Evolutionary conservation across 2,888 invertebrate genomes (phyloP).

Genomic region (Pocota personata): DNA sequence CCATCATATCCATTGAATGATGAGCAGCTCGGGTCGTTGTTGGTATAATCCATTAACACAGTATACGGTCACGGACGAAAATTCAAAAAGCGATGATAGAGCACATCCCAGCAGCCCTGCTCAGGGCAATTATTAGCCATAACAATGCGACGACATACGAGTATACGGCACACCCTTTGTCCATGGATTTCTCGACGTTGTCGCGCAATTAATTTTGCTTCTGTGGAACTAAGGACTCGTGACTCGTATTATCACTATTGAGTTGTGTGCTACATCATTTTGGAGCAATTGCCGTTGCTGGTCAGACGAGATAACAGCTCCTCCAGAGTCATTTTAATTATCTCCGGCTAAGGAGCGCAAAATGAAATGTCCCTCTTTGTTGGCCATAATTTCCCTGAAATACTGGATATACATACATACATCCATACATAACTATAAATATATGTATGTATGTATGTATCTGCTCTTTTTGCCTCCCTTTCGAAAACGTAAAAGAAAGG

Average conservation of each 20-base stretch:
- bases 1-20: conserved; percentile 54
- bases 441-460: not conserved
- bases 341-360: conserved; percentile 35
- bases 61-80: conserved; percentile 69
- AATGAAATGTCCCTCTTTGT: conserved; percentile 51
- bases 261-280: conserved; percentile 68
- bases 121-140: conserved; percentile 68
- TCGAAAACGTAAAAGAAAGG: conserved; percentile 22
- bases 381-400: conserved; percentile 24
- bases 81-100: conserved; percentile 73
- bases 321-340: conserved; percentile 60
- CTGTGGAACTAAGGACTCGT: conserved; percentile 51
- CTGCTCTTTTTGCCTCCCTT: conserved; percentile 19
- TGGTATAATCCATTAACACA: conserved; percentile 68
- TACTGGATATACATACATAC: not conserved
- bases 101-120: conserved; percentile 69
- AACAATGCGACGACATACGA: conserved; percentile 60
- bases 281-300: conserved; percentile 48
- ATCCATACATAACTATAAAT: not conserved
- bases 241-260: conserved; percentile 66
- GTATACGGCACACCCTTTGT: conserved; percentile 63
- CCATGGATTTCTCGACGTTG: conserved; percentile 50
- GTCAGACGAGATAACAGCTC: conserved; percentile 68
- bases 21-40: conserved; percentile 52
- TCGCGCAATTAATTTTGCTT: conserved; percentile 68